phyloP scores from a whole-genome alignment of 2,888 invertebrate species.

The Macrophya alboannulata region DNA sequence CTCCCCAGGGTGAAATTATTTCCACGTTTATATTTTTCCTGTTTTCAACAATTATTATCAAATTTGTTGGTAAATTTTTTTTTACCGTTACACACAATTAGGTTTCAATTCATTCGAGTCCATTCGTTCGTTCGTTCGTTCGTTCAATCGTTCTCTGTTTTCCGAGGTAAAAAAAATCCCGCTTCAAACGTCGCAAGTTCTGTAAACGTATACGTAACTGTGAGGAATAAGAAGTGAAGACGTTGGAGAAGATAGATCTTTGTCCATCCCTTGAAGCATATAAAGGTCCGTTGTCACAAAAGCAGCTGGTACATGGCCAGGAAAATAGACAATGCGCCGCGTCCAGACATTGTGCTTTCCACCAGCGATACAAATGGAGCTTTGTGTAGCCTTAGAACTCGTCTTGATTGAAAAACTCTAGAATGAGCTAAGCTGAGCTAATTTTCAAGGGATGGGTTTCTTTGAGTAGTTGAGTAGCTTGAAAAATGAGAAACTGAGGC shows the following conservation, averaged over 20 bases:
- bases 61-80: not conserved
- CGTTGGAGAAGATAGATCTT: not conserved
- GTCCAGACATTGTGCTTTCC: conserved; percentile 56
- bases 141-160: not conserved
- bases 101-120: not conserved
- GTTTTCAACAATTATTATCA: not conserved
- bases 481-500: conserved; percentile 3
- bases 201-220: not conserved
- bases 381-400: conserved; percentile 43
- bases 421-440: conserved; percentile 42
- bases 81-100: not conserved
- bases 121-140: not conserved
- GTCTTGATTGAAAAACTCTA: conserved; percentile 45
- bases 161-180: not conserved
- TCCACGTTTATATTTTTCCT: not conserved
- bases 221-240: not conserved
- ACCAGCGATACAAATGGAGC: conserved; percentile 54
- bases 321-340: conserved; percentile 50
- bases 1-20: not conserved
- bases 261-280: not conserved
- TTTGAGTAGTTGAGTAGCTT: conserved; percentile 3
- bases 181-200: not conserved
- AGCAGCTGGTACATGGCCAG: conserved; percentile 24
- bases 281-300: conserved; percentile 9
- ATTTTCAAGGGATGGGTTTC: conserved; percentile 42